Base-by-base conservation (phyloP, 2,113 vertebrate species). In the Acrocephalus arundinaceus region DNA sequence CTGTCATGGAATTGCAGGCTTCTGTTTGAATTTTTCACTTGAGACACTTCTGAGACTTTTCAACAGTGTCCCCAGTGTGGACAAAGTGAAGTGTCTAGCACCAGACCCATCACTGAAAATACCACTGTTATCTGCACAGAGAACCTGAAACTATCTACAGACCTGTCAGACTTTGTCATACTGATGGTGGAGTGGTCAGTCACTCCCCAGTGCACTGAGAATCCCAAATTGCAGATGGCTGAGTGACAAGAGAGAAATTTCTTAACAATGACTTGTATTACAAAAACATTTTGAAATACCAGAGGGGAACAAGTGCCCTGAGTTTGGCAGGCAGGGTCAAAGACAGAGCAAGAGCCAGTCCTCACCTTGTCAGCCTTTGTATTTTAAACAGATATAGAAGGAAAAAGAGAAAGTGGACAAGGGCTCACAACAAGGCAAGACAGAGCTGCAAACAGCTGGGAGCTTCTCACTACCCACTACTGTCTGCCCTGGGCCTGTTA, bases 401-500 rank as follows among this genome's bases (percentile, higher is more conserved):
- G 13, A 65, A 57, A 90, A 55, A 63, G 4, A 63, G 25, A 71
- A 87, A 59, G 18, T 28, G 33, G 45, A 33, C 28, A 70, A 43
- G 63, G 43, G 25, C 22, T 90, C 57, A 61, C 3, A 58, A 31
- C 18, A 68, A 49, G 22, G 35, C 87, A 76, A 27, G n/a, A 67
- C 20, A 52, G 43, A 87, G 15, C 15, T 65, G 23, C 67, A 31
- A 59, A 28, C 5, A 39, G 24, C 37, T 2, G 0, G 15, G 35
- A n/a, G 39, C 30, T 90, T 58, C 58, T 57, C 17, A 48, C 16
- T 58, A 30, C 13, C 25, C 6, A 4, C 30, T 37, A 4, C 10
- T 33, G 6, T n/a, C 52, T 80, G 27, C 11, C 11, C 27, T 5
- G 2, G 7, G 1, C 12, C 46, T 2, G 0, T 12, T 24, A 55